phyloP scores from a whole-genome alignment of 2,797 vertebrate species.

The Lophius americanus region DNA sequence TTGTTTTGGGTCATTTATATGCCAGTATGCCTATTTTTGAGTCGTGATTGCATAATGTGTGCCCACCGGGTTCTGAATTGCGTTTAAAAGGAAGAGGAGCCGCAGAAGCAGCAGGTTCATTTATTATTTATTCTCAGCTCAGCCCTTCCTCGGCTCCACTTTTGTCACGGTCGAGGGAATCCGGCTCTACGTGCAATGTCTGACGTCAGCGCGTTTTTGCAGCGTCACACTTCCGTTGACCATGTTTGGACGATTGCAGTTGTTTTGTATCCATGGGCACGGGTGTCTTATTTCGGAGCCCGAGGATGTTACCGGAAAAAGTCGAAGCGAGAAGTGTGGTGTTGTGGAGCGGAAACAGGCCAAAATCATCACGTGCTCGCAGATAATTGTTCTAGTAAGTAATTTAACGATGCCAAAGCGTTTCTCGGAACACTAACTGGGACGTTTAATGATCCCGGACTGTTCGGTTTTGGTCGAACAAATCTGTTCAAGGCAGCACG shows the following conservation, averaged over 20 bases:
- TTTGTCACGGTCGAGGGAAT: conserved; percentile 68
- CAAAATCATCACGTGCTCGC: conserved; percentile 16
- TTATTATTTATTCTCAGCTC: conserved; percentile 59
- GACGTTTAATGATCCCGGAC: neutral
- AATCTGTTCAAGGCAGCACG: neutral
- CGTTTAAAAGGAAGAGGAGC: conserved; percentile 51
- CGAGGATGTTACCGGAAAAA: conserved; percentile 65
- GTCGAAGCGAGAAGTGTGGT: conserved; percentile 18
- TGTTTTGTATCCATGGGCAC: conserved; percentile 81
- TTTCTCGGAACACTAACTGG: conserved; percentile 31
- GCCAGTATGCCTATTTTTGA: conserved; percentile 40
- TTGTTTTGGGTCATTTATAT: conserved; percentile 13
- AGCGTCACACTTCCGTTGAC: conserved; percentile 77
- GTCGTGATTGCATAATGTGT: conserved; percentile 46
- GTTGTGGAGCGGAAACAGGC: conserved; percentile 15
- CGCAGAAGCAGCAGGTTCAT: conserved; percentile 58
- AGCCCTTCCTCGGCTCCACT: conserved; percentile 44
- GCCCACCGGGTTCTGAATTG: conserved; percentile 5
- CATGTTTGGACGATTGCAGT: conserved; percentile 83
- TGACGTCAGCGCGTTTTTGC: conserved; percentile 75
- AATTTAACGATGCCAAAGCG: neutral
- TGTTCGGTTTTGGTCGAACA: neutral
- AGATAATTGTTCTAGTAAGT: conserved; percentile 7
- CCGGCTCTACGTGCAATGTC: conserved; percentile 71
- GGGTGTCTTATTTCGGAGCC: conserved; percentile 56